Conservation (phyloP, 2,888 invertebrate species). For the Eristalinus sepulchralis region DNA sequence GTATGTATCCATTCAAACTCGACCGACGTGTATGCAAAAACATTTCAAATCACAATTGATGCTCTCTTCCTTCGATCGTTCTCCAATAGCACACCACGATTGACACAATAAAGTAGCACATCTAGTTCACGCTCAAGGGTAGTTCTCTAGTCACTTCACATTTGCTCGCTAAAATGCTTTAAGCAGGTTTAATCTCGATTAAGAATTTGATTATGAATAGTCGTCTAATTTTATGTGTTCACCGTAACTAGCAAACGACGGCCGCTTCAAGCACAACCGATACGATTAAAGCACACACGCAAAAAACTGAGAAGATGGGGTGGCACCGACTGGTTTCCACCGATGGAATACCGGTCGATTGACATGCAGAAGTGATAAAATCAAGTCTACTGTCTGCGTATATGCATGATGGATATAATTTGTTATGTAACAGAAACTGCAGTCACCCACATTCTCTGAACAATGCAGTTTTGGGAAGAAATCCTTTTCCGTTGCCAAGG, state of each 20-base stretch:
- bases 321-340: background rate
- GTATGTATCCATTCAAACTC: background rate
- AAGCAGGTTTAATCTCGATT: background rate
- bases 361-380: background rate
- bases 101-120: background rate
- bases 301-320: background rate
- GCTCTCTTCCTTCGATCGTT: background rate
- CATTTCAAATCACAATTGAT: background rate
- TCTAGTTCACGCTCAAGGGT: background rate
- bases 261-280: background rate
- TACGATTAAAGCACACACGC: background rate
- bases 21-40: background rate
- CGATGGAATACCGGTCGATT: background rate
- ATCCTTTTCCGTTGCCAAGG: background rate
- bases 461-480: background rate
- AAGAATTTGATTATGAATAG: background rate
- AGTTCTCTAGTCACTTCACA: background rate
- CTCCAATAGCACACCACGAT: background rate
- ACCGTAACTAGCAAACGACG: background rate
- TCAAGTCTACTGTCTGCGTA: background rate
- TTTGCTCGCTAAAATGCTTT: slow-evolving; percentile 24
- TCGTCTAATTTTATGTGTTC: background rate
- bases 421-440: slow-evolving; percentile 23
- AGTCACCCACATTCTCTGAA: background rate
- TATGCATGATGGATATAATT: background rate